Evolutionary conservation across 2,113 vertebrate genomes (phyloP), one percentile per base, ranked within the genome.

Genomic region (Oriolus oriolus): DNA sequence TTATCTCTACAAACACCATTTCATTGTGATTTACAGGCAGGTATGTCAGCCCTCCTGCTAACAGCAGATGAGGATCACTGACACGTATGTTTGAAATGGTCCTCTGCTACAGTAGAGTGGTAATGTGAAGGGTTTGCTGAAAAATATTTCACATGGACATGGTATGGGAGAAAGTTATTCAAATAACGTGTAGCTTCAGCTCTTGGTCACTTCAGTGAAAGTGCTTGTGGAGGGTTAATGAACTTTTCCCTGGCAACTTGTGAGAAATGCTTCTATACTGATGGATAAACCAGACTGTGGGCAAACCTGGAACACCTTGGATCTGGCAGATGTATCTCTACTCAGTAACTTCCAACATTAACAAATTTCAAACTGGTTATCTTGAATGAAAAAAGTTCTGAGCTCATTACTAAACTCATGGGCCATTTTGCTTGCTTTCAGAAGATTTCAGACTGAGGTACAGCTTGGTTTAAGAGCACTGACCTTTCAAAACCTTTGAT

Each of bases 401-500:
- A 93, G 26, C 42, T 95, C 50, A 37, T 88, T 89, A 42, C 33
- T 83, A 81, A 91, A 50, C 68, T 77, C 7, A 2, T 59, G 39
- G 59, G 33, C 37, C n/a, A 31, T 89, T 49, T 82, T 66, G 11
- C 18, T 37, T 70, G 41, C 68, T 86, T 66, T 95, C 33, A 95
- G 78, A 92, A 95, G 37, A 44, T 81, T 86, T 93, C 42, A 84
- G 68, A 23, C 71, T 83, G 52, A 88, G 20, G 33, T 82, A 45
- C 27, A 44, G 16, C 69, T 95, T 4, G 41, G 17, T 26, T 26
- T 41, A 60, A 82, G 73, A 93, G 41, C 70, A 37, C 22, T 33
- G 68, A 81, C 56, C 57, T 93, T 97, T 89, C 83, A 81, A 78
- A 68, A 53, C 76, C 31, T 66, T 61, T 95, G 81, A 94, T 96